Conservation (phyloP, 1,140 invertebrate genomes). For the Mesaphorura yosii region DNA sequence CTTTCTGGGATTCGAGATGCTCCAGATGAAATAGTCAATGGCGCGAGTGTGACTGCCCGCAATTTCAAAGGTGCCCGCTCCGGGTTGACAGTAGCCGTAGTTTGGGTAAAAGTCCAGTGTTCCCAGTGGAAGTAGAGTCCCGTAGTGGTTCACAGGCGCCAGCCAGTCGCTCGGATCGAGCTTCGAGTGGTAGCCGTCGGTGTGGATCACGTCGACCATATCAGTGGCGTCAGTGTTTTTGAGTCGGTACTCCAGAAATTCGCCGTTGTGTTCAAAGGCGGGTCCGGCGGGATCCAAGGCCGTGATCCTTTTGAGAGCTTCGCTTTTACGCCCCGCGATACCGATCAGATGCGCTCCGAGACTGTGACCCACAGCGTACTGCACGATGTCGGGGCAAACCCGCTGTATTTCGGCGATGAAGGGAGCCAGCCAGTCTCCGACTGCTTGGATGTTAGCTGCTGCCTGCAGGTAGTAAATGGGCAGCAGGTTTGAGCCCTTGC, state of each 20-base stretch:
- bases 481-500: conserved; percentile 4
- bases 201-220: conserved; percentile 23
- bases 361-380: conserved; percentile 19
- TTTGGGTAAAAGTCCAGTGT: conserved; percentile 24
- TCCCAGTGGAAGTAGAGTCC: conserved; percentile 8
- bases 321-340: conserved; percentile 12
- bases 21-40: conserved; percentile 18
- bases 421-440: conserved; percentile 16
- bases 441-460: conserved; percentile 18
- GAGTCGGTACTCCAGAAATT: conserved; percentile 5
- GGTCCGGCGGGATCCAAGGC: conserved; percentile 21
- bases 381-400: conserved; percentile 6
- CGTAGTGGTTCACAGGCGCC: conserved; percentile 21
- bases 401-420: conserved; percentile 8
- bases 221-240: conserved; percentile 8
- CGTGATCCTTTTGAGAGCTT: conserved; percentile 19
- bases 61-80: conserved; percentile 10
- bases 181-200: conserved; percentile 14
- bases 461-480: conserved; percentile 16
- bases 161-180: conserved; percentile 19
- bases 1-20: conserved; percentile 11
- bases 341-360: conserved; percentile 22
- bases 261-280: conserved; percentile 8
- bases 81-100: conserved; percentile 14
- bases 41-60: conserved; percentile 18